phyloP scores from a whole-genome alignment of 2,113 vertebrate genomes.

The Callopanchax toddi region DNA sequence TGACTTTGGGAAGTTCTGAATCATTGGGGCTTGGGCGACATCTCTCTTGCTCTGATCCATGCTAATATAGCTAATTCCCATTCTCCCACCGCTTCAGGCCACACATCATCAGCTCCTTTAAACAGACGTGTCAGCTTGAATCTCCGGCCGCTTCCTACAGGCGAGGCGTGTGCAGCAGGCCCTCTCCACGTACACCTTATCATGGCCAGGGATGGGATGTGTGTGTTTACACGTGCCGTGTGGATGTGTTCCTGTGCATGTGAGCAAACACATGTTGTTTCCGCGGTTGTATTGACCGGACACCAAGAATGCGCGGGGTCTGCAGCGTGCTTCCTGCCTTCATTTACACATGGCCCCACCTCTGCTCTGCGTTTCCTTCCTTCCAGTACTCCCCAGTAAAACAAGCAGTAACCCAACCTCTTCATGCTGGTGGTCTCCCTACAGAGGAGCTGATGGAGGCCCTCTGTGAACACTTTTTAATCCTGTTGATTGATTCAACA shows the following conservation, averaged over 20 bases:
- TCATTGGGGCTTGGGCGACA: not conserved
- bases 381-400: constrained; percentile 55
- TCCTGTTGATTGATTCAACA: constrained; percentile 46
- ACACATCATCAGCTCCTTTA: constrained; percentile 34
- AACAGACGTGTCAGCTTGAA: constrained; percentile 39
- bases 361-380: constrained; percentile 75
- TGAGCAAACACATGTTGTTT: constrained; percentile 68
- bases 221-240: constrained; percentile 35
- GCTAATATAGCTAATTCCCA: constrained; percentile 27
- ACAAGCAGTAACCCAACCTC: constrained; percentile 69
- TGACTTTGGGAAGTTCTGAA: constrained; percentile 6
- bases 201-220: constrained; percentile 32
- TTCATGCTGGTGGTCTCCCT: constrained; percentile 59
- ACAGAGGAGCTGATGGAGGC: constrained; percentile 55
- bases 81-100: constrained; percentile 31
- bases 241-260: constrained; percentile 54
- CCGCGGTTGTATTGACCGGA: constrained; percentile 55
- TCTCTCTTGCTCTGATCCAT: constrained; percentile 11
- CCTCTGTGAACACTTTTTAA: constrained; percentile 66
- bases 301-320: constrained; percentile 49
- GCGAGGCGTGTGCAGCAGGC: not conserved
- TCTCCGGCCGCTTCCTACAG: not conserved
- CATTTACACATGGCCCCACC: constrained; percentile 45
- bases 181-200: constrained; percentile 10
- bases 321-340: constrained; percentile 73